Percentiles rank a stretch among this genome's conserved stretches.
Conservation (phyloP, 2,113 vertebrate species). For the Chrysemys picta region DNA sequence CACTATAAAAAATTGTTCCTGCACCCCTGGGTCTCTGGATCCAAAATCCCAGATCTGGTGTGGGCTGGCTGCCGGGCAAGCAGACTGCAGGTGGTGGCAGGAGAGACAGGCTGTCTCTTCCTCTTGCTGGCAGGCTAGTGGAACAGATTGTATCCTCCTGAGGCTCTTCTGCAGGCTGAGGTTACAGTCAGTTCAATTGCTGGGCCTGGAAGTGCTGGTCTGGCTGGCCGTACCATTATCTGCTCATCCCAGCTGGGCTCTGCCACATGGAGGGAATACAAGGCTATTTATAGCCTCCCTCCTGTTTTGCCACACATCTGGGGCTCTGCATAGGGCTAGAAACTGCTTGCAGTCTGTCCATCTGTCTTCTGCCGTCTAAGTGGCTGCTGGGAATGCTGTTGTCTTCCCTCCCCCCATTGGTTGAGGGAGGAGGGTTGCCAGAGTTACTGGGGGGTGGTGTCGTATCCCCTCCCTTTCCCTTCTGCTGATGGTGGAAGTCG, state of each 20-base stretch:
- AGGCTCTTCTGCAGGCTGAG: too few relatives aligned
- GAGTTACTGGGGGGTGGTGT: not conserved
- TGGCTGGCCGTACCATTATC: not conserved
- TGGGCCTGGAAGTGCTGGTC: not conserved
- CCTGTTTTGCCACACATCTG: not conserved
- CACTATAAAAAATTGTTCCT: too few relatives aligned
- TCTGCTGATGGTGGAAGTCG: not conserved
- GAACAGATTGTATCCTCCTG: too few relatives aligned
- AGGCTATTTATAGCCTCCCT: not conserved
- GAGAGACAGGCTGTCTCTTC: not conserved
- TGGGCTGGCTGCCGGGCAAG: not conserved
- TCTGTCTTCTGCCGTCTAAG: not conserved
- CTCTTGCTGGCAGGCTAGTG: not conserved
- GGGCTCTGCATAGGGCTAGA: not conserved
- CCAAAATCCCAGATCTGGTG: not conserved
- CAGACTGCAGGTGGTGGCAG: not conserved
- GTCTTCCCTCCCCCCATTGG: not conserved
- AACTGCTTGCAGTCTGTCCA: not conserved
- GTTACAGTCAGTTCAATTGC: not conserved
- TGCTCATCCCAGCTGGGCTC: not conserved
- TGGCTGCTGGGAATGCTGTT: not conserved
- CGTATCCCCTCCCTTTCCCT: not conserved
- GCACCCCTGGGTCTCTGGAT: not conserved
- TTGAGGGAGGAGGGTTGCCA: not conserved
- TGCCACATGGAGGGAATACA: not conserved